Base-by-base conservation (phyloP, 2,797 vertebrate species). In the Decapterus maruadsi region DNA sequence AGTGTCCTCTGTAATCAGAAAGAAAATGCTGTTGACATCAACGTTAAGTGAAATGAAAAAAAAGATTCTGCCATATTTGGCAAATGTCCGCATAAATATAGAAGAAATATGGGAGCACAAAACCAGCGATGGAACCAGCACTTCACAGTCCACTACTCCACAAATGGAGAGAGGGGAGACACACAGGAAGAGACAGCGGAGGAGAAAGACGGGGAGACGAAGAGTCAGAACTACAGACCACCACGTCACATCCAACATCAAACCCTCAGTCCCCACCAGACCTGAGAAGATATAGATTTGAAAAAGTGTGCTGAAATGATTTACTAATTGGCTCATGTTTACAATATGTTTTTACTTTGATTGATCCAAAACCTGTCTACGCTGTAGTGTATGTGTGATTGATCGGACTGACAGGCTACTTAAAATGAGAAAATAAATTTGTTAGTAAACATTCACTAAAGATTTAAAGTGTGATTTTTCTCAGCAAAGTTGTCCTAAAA, bases 1-100 rank as follows among this genome's bases (percentile, higher is more conserved):
- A 60, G 95, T 95, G 74, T 99, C 97, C 16, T 99, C 98, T 99
- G 94, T 46, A 94, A 92, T 81, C 89, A 75, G 51, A 86, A 66
- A 88, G 69, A 90, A 68, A 79, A 68, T 69, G 5, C 17, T 46
- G 0, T 57, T 65, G 7, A 82, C 53, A 67, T 6, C n/a, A 61
- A 69, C 38, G 62, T 77, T 59, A 60, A 68, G 50, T 14, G 38
- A 26, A 26, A 12, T 2, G 4, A 53, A 54, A 59, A 1, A 26
- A 26, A 26, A 26, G 3, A 26, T 6, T 53, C 34, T 20, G 55
- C 11, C 4, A 10, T 43, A 31, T 40, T 43, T 67, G 45, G 68
- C 54, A 81, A 83, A 77, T 70, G 48, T 73, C 0, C 9, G 19
- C 53, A 66, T 78, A 34, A 68, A 83, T 75, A 31, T 73, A 50